Base-by-base conservation (phyloP, 30 jellyfish, hydroid and myxozoan species). In the Cassiopea xamachana region DNA sequence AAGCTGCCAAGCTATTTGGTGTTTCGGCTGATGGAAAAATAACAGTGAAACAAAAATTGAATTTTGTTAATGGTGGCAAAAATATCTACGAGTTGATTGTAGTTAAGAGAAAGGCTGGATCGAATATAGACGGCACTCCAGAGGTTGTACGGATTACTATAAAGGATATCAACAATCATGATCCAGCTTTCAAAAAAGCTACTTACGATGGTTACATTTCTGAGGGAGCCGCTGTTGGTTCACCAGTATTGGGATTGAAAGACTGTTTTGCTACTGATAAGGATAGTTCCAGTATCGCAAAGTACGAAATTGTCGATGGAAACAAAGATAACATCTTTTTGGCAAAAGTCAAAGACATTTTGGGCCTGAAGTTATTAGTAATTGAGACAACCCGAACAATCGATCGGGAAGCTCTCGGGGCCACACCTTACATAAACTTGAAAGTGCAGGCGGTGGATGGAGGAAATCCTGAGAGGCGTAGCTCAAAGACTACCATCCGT, bases 181-280 rank as follows among this genome's bases (percentile, higher is more conserved):
- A 79, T 75, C 99, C 99, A 1, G 90, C 75, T 17, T 95, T 95
- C 82, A 95, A 91, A 87, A 90, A 86, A 74, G 62, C 86, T 61
- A 83, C 64, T 15, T 95, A 95, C 75, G 43, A 19, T 60, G 99
- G 99, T 7, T 89, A 88, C 44, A 91, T 95, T 79, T 82, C 85
- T 27, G 99, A 95, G 79, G 97, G 99, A 2, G 73, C 88, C 16
- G 89, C 96, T 13, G 97, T 98, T 48, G 99, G 98, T 44, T 86
- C 98, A 67, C 72, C 92, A 5, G 99, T 95, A 62, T 83, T 58
- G 10, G 99, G 99, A 14, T 89, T 95, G 39, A 98, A 95, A 61
- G 99, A 95, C 78, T 95, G 99, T 79, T 95, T 95, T 73, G 99
- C 99, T 5, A 95, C 97, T 17, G 99, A 95, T 70, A 45, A 87